Conservation (phyloP, 2,888 invertebrate species). For the Polia nebulosa region DNA sequence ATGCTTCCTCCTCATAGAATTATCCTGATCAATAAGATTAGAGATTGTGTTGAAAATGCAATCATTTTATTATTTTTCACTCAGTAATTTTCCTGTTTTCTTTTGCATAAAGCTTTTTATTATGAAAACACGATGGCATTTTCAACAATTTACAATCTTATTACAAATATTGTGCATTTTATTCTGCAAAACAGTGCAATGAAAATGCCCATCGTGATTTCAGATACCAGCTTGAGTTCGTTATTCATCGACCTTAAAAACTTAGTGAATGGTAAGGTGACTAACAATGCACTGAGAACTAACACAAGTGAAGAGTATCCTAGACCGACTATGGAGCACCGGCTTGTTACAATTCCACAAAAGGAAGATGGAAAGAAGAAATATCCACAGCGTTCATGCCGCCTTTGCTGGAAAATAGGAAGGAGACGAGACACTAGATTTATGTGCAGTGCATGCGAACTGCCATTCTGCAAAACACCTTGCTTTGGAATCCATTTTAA, state of each 20-base stretch:
- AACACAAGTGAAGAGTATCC: slow-evolving; percentile 79
- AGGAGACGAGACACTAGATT: slow-evolving; percentile 88
- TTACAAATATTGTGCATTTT: slow-evolving; percentile 67
- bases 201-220: slow-evolving; percentile 91
- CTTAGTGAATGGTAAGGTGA: slow-evolving; percentile 88
- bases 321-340: slow-evolving; percentile 82
- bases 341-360: slow-evolving; percentile 89
- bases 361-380: slow-evolving; percentile 90
- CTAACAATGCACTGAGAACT: slow-evolving; percentile 81
- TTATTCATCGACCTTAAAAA: slow-evolving; percentile 89
- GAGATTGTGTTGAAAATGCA: slow-evolving; percentile 91
- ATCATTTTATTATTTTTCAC: slow-evolving; percentile 85
- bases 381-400: slow-evolving; percentile 89
- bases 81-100: slow-evolving; percentile 79
- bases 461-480: slow-evolving; percentile 89
- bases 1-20: slow-evolving; percentile 71
- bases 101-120: slow-evolving; percentile 82
- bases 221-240: slow-evolving; percentile 89
- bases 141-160: slow-evolving; percentile 84
- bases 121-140: slow-evolving; percentile 91
- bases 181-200: slow-evolving; percentile 73
- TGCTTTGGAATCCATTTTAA: slow-evolving; percentile 89
- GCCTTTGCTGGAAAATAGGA: slow-evolving; percentile 89
- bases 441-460: slow-evolving; percentile 88
- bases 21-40: slow-evolving; percentile 68